Percentiles rank a stretch among this genome's conserved stretches.
Conservation (phyloP, 1,140 invertebrate genomes). For the Phenacoccus solenopsis region DNA sequence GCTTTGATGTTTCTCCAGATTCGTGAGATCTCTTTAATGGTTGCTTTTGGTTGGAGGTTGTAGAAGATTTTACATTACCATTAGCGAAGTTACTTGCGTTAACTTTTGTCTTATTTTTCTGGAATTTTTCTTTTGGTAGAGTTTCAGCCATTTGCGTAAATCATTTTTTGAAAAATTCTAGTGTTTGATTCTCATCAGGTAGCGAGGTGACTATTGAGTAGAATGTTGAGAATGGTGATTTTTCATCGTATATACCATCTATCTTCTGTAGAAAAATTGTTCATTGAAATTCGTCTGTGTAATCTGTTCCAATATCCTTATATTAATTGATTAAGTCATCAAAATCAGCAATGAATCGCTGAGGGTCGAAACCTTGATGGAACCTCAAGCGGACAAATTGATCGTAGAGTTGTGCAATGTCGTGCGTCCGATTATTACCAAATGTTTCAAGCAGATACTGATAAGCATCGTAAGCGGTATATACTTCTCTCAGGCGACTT, state of each 20-base stretch:
- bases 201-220: not conserved
- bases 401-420: not conserved
- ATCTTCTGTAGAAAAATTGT: constrained; percentile 3
- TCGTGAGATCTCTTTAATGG: not conserved
- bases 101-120: not conserved
- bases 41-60: not conserved
- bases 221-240: not conserved
- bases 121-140: not conserved
- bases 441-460: not conserved
- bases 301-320: not conserved
- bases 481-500: not conserved
- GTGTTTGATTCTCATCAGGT: not conserved
- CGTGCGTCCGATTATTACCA: not conserved
- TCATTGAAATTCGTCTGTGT: not conserved
- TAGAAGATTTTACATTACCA: not conserved
- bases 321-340: not conserved
- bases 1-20: not conserved
- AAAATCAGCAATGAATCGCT: not conserved
- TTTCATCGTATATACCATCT: not conserved
- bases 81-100: not conserved
- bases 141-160: not conserved
- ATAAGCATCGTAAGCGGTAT: not conserved
- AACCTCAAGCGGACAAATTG: not conserved
- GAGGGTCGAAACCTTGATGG: not conserved
- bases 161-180: not conserved